Conservation (phyloP, 2,888 invertebrate genomes). For the Apeira syringaria region DNA sequence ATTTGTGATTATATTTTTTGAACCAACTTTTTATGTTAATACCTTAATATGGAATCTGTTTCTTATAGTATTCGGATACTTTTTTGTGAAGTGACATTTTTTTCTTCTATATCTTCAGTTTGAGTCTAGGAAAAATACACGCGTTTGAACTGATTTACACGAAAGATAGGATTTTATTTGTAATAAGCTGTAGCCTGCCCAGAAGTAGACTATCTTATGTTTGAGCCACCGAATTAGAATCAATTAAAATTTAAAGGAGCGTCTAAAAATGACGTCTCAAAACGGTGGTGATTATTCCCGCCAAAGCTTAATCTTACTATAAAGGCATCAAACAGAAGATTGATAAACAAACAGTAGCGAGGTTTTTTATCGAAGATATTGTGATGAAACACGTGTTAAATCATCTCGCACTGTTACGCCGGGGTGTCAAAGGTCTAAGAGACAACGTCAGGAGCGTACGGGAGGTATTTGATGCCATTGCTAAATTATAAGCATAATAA, state of each 20-base stretch:
- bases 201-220: slow-evolving; percentile 80
- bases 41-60: no score
- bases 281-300: slow-evolving; percentile 71
- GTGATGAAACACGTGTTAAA: slow-evolving; percentile 37
- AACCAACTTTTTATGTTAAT: no score
- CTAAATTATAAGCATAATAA: slow-evolving; percentile 14
- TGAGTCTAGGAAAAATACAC: no score
- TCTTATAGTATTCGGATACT: no score
- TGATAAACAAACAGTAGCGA: slow-evolving; percentile 66
- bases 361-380: slow-evolving; percentile 47
- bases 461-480: slow-evolving; percentile 51
- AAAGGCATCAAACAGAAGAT: slow-evolving; percentile 81
- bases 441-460: slow-evolving; percentile 78
- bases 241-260: slow-evolving; percentile 3
- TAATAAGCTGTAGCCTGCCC: slow-evolving; percentile 71
- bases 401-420: slow-evolving; percentile 74
- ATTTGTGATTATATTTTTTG: no score
- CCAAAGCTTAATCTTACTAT: slow-evolving; percentile 36
- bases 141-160: background rate
- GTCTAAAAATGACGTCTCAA: slow-evolving; percentile 9
- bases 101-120: no score
- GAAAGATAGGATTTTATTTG: slow-evolving; percentile 16
- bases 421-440: slow-evolving; percentile 80
- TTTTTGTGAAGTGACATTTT: no score
- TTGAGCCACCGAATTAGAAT: slow-evolving; percentile 65